Percentiles rank a stretch among this genome's conserved stretches.
Evolutionary conservation across 2,888 invertebrate genomes (phyloP).

Genomic region (Acanthosepion pharaonis): DNA sequence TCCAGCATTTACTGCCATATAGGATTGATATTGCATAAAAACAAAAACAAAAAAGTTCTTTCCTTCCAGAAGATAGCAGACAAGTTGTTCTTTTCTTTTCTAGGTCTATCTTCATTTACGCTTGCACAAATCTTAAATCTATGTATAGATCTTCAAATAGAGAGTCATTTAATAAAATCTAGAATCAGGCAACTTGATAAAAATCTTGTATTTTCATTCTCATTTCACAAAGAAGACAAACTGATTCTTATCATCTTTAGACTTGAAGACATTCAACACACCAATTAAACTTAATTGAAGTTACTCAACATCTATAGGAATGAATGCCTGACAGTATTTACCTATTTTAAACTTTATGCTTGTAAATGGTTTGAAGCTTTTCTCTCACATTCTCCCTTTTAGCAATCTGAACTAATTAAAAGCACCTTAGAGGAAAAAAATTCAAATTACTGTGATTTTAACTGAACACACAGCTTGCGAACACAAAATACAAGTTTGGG

Average conservation of each 20-base stretch:
- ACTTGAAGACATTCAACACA: not conserved
- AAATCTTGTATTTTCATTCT: not conserved
- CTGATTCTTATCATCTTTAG: not conserved
- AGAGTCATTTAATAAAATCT: not conserved
- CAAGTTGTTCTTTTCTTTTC: not conserved
- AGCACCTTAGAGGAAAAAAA: not conserved
- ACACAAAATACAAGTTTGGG: not conserved
- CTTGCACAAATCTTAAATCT: not conserved
- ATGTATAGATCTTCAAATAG: not conserved
- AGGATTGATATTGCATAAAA: too few relatives aligned
- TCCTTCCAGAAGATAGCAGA: too few relatives aligned
- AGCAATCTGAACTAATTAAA: not conserved
- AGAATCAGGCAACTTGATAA: not conserved
- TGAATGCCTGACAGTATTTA: not conserved
- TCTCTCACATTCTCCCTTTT: not conserved
- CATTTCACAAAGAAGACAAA: not conserved
- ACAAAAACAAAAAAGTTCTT: too few relatives aligned
- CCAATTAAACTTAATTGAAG: not conserved
- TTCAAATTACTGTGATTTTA: not conserved
- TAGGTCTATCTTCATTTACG: not conserved
- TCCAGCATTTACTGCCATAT: too few relatives aligned
- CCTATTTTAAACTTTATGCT: not conserved
- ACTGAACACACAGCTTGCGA: not conserved
- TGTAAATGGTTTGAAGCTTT: not conserved
- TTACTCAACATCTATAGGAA: not conserved